Percentiles rank a stretch among this genome's conserved stretches.
phyloP scores from a whole-genome alignment of 2,888 invertebrate genomes.

The Orthosia gracilis region DNA sequence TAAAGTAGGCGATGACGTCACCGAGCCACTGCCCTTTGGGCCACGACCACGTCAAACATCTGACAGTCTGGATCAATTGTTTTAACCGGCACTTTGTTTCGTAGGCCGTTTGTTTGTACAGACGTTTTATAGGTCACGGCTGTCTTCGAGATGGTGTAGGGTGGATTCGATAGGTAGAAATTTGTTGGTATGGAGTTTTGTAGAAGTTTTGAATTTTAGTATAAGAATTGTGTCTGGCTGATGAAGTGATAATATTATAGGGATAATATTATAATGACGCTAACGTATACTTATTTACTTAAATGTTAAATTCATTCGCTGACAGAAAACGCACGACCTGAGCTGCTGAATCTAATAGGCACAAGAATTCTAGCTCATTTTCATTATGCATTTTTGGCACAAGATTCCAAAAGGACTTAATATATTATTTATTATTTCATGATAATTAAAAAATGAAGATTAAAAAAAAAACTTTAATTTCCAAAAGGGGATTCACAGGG shows the following conservation, averaged over 20 bases:
- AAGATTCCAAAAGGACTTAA: too few species aligned
- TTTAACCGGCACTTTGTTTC: slow-evolving; percentile 59
- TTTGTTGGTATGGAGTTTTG: neutral
- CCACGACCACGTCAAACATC: slow-evolving; percentile 67
- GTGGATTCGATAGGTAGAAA: neutral
- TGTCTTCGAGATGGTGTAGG: slow-evolving; percentile 39
- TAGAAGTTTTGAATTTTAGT: neutral
- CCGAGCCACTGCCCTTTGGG: slow-evolving; percentile 67
- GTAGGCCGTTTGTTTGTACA: slow-evolving; percentile 57
- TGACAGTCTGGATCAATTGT: slow-evolving; percentile 63
- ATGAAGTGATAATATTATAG: too few species aligned
- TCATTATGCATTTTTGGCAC: too few species aligned
- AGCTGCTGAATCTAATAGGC: too few species aligned
- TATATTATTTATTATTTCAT: too few species aligned
- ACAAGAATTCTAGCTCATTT: too few species aligned
- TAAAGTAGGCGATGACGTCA: slow-evolving; percentile 77
- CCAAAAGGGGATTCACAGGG: too few species aligned
- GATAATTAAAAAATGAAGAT: too few species aligned
- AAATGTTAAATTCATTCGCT: too few species aligned
- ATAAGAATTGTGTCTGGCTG: neutral
- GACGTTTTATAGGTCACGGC: slow-evolving; percentile 57
- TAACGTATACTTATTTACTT: too few species aligned
- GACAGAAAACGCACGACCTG: too few species aligned
- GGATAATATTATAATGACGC: neutral
- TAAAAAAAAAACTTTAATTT: too few species aligned